Percentiles rank a stretch among this genome's conserved stretches.
Conservation (phyloP, 2,113 vertebrate species). For the Heterotilapia buettikoferi region DNA sequence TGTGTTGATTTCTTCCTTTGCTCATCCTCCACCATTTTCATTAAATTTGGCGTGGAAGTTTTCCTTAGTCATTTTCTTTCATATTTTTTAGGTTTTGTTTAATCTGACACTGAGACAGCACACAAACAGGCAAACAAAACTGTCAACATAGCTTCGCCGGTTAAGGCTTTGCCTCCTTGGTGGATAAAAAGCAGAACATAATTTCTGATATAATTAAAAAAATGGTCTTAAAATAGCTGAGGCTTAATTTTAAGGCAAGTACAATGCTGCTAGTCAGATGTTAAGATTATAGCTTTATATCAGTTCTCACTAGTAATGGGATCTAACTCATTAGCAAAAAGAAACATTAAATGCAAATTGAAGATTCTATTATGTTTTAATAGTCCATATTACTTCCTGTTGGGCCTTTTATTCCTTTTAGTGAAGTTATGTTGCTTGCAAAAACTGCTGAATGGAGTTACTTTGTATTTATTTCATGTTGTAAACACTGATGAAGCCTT, state of each 20-base stretch:
- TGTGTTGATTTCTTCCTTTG: background rate
- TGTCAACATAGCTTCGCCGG: background rate
- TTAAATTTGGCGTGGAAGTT: background rate
- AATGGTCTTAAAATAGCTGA: background rate
- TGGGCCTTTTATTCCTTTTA: background rate
- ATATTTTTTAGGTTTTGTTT: background rate
- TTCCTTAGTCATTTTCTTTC: background rate
- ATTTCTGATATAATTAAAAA: background rate
- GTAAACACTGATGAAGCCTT: conserved; percentile 14
- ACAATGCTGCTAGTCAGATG: background rate
- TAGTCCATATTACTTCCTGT: background rate
- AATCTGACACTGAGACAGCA: background rate
- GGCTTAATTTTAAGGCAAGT: background rate
- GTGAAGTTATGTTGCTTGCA: conserved; percentile 6
- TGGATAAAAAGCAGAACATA: background rate
- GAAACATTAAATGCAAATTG: background rate
- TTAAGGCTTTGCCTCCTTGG: background rate
- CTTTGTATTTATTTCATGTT: conserved; percentile 7
- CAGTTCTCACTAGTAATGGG: background rate
- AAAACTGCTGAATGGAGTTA: background rate
- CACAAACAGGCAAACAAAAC: background rate
- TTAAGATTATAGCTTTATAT: background rate
- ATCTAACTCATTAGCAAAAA: background rate
- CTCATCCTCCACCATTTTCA: background rate
- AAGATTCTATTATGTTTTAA: background rate